phyloP scores from a whole-genome alignment of 2,797 vertebrate species.

The Sebastiscus albofasciatus region DNA sequence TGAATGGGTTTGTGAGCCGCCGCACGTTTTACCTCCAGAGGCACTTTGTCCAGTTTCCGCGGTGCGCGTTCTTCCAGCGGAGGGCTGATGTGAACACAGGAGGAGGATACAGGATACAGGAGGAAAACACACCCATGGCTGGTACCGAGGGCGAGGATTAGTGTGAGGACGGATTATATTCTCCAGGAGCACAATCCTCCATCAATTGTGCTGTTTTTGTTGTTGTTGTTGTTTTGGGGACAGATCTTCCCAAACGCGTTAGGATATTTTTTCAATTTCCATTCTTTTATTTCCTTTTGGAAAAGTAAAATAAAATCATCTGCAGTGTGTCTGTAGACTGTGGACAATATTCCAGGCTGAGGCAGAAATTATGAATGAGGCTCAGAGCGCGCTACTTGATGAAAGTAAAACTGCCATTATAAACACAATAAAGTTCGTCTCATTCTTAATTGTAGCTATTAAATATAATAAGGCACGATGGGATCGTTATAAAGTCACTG shows the following conservation, averaged over 20 bases:
- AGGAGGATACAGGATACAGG: background rate
- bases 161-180: constrained; percentile 67
- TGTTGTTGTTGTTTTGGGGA: background rate
- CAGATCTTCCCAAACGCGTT: constrained; percentile 13
- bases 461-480: background rate
- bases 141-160: constrained; percentile 67
- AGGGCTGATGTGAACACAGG: constrained; percentile 15
- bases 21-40: constrained; percentile 15
- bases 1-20: constrained; percentile 57
- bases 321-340: background rate
- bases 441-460: background rate
- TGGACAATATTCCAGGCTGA: background rate
- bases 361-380: constrained; percentile 11
- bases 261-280: background rate
- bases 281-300: background rate
- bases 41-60: background rate
- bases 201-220: constrained; percentile 34
- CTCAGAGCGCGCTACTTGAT: background rate
- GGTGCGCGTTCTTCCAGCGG: background rate
- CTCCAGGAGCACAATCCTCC: constrained; percentile 55
- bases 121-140: constrained; percentile 6
- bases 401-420: background rate
- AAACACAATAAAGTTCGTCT: background rate
- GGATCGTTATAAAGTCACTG: background rate
- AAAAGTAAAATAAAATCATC: background rate